phyloP scores from a whole-genome alignment of 2,113 vertebrate genomes.

The Phyllostomus hastatus region DNA sequence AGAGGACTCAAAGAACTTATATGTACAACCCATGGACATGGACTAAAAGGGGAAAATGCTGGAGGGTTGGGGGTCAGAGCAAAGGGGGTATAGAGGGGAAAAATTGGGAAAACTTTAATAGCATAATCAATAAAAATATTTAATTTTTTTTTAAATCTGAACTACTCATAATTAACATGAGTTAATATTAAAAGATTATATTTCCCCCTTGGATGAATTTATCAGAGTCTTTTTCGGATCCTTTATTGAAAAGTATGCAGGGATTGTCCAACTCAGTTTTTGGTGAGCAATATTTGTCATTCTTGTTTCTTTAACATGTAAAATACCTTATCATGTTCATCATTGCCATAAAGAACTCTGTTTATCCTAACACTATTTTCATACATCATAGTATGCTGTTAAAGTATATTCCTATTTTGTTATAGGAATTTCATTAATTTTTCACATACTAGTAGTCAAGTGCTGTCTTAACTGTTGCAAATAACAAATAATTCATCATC shows the following conservation, averaged over 20 bases:
- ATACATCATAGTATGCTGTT: background rate
- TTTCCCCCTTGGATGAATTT: background rate
- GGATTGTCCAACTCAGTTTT: background rate
- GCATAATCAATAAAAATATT: too few relatives aligned
- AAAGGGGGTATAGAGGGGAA: too few relatives aligned
- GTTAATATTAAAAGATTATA: constrained; percentile 15
- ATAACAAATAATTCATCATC: background rate
- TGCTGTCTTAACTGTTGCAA: background rate
- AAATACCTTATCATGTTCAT: background rate
- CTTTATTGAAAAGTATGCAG: background rate
- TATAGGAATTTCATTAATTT: background rate
- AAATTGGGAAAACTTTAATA: too few relatives aligned
- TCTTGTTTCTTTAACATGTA: background rate
- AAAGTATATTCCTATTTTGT: background rate
- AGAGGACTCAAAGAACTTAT: too few relatives aligned
- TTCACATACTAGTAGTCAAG: background rate
- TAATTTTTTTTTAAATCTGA: too few relatives aligned
- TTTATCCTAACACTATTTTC: background rate
- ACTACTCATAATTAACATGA: constrained; percentile 14
- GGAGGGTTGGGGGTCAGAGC: too few relatives aligned
- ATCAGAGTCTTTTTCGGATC: background rate
- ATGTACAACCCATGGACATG: too few relatives aligned
- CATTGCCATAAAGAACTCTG: background rate
- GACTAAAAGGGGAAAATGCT: too few relatives aligned
- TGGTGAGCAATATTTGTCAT: background rate